Evolutionary conservation across 2,113 vertebrate genomes (phyloP).

Genomic region (Helogale parvula): DNA sequence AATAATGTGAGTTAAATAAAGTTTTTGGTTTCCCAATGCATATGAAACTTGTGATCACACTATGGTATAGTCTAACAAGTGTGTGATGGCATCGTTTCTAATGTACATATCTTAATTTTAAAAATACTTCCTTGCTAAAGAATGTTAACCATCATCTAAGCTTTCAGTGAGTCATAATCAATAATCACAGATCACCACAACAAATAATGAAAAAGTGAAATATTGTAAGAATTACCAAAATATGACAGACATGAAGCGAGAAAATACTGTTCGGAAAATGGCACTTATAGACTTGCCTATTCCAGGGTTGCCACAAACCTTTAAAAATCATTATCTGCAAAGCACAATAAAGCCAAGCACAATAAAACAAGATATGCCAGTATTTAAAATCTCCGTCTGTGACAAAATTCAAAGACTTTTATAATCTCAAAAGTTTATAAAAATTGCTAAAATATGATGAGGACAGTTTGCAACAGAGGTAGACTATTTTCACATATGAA

Average conservation of each 20-base stretch:
- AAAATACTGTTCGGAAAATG: not conserved
- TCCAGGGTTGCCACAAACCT: not conserved
- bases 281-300: not conserved
- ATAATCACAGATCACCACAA: not conserved
- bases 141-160: not conserved
- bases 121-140: not conserved
- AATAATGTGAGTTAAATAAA: not conserved
- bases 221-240: not conserved
- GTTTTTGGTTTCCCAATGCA: not conserved
- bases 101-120: not conserved
- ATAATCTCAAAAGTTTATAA: not conserved
- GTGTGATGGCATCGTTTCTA: not conserved
- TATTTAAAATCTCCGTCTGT: conserved; percentile 3
- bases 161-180: not conserved
- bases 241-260: not conserved
- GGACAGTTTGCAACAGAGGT: not conserved
- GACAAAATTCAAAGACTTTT: conserved; percentile 50
- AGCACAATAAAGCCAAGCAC: not conserved
- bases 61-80: not conserved
- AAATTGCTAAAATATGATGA: conserved; percentile 38
- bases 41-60: not conserved
- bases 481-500: conserved; percentile 3
- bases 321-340: not conserved
- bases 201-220: not conserved
- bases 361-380: not conserved